These are phyloP conservation scores for Microtus oregoni DNA, from an alignment of 2,113 vertebrate genomes.

Conservation along the genomic window DNA sequence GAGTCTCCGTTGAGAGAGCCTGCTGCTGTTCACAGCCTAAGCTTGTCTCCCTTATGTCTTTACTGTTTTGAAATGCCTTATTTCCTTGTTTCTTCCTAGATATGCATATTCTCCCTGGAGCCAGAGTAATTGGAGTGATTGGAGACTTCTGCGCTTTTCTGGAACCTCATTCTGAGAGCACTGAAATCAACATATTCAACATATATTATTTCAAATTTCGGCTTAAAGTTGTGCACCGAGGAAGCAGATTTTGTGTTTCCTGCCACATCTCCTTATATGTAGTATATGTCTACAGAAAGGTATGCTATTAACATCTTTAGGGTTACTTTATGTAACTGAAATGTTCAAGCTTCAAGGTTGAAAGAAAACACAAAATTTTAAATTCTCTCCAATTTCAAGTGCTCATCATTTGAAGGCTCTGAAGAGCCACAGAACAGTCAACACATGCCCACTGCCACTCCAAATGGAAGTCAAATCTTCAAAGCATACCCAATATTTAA, in stretches of 20 bases:
- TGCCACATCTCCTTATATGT: background rate
- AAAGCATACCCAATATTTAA: conserved; percentile 76
- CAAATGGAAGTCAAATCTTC: conserved; percentile 67
- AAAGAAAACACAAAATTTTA: background rate
- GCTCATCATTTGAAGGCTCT: background rate
- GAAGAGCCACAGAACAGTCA: conserved; percentile 21
- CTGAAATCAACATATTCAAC: background rate
- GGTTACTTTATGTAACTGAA: conserved; percentile 6
- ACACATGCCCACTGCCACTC: background rate
- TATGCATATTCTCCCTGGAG: background rate
- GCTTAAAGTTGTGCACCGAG: background rate
- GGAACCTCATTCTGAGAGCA: background rate
- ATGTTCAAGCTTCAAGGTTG: background rate
- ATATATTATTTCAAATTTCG: background rate
- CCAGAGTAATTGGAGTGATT: background rate
- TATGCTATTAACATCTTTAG: background rate
- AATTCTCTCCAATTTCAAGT: background rate
- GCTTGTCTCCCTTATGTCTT: background rate
- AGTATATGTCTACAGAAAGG: background rate
- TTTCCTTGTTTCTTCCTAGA: background rate
- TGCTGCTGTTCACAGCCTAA: background rate
- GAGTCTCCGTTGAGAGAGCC: background rate
- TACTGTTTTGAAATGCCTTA: background rate
- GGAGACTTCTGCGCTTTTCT: background rate
- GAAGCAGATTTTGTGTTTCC: background rate